phyloP scores from a whole-genome alignment of 2,888 invertebrate species.

The Trissoscelio sp. region DNA sequence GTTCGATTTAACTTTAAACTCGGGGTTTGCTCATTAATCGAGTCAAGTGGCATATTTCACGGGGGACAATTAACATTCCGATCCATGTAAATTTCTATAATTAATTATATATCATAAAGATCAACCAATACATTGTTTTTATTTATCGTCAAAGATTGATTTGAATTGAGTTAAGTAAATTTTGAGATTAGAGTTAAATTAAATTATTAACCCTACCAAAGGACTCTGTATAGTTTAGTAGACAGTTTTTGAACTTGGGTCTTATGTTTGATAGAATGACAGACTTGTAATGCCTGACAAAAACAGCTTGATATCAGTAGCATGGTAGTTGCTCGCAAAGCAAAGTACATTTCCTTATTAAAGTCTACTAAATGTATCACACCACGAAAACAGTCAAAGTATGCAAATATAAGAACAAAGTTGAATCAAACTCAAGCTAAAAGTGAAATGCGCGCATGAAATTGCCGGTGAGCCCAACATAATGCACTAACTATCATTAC shows the following conservation, averaged over 20 bases:
- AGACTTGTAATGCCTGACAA: slow-evolving; percentile 47
- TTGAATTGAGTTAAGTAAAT: background rate
- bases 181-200: no score
- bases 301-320: slow-evolving; percentile 28
- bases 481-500: slow-evolving; percentile 56
- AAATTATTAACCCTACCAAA: slow-evolving; percentile 29
- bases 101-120: background rate
- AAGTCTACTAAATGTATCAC: slow-evolving; percentile 21
- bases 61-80: background rate
- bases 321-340: slow-evolving; percentile 53
- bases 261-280: slow-evolving; percentile 36
- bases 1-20: background rate
- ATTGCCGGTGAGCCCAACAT: slow-evolving; percentile 73
- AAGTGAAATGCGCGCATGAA: slow-evolving; percentile 62
- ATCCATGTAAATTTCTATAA: slow-evolving; percentile 16
- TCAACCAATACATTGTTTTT: no score
- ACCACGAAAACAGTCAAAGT: slow-evolving; percentile 19
- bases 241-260: slow-evolving; percentile 10
- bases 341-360: slow-evolving; percentile 6
- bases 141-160: no score
- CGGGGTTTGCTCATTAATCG: background rate
- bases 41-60: background rate
- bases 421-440: slow-evolving; percentile 41
- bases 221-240: slow-evolving; percentile 45
- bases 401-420: slow-evolving; percentile 30